Conservation (phyloP, 2,113 vertebrate species). For the Oreotrochilus melanogaster region DNA sequence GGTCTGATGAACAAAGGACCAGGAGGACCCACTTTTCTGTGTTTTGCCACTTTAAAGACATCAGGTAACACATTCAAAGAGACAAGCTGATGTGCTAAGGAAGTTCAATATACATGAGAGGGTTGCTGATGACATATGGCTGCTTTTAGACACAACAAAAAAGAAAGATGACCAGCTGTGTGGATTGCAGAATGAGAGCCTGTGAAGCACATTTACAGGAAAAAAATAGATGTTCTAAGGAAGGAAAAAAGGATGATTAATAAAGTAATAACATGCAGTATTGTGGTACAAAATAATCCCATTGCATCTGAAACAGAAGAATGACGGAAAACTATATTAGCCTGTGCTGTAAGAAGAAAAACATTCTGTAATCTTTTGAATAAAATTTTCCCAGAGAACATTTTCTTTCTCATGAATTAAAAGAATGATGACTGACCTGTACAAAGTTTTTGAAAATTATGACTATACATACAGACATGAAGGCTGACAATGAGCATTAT, state of each 20-base stretch:
- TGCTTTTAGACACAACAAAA: slow-evolving; percentile 60
- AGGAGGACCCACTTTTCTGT: background rate
- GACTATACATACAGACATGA: background rate
- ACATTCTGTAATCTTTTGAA: background rate
- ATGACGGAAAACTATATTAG: background rate
- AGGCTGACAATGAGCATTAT: background rate
- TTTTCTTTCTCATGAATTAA: background rate
- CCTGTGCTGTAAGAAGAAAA: background rate
- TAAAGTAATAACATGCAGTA: slow-evolving; percentile 35
- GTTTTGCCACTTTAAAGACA: slow-evolving; percentile 34
- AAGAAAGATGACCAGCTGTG: slow-evolving; percentile 68
- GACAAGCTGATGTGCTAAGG: slow-evolving; percentile 65
- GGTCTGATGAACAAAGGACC: background rate
- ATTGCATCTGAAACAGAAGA: background rate
- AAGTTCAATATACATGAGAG: slow-evolving; percentile 67
- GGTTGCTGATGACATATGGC: slow-evolving; percentile 60
- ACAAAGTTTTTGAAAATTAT: background rate
- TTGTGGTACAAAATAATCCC: background rate
- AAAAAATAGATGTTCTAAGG: slow-evolving; percentile 23
- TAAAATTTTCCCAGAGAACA: background rate
- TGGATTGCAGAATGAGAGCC: slow-evolving; percentile 47
- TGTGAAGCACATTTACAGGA: slow-evolving; percentile 24
- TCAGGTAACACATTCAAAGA: slow-evolving; percentile 63
- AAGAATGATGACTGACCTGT: background rate
- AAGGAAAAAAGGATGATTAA: slow-evolving; percentile 49